phyloP scores from a whole-genome alignment of 1,140 invertebrate species.

The Polyergus mexicanus region DNA sequence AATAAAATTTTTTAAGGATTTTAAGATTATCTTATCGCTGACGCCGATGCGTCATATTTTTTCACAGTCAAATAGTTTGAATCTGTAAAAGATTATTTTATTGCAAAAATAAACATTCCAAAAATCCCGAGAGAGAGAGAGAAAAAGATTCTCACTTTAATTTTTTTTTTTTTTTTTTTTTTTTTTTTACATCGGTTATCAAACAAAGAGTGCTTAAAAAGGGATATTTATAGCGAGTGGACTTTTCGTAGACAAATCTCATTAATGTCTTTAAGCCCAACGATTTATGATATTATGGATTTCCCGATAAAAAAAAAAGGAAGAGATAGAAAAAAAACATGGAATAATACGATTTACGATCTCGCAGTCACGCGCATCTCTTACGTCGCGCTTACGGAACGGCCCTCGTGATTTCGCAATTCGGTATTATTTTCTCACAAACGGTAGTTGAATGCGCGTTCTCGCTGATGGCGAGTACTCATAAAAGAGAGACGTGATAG shows the following conservation, averaged over 20 bases:
- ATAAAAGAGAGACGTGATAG: conserved; percentile 27
- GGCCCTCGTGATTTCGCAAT: conserved; percentile 62
- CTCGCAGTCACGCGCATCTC: conserved; percentile 42
- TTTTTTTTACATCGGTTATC: background rate
- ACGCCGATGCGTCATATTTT: background rate
- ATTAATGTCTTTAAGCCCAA: background rate
- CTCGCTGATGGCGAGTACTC: conserved; percentile 10
- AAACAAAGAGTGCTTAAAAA: background rate
- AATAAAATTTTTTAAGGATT: background rate
- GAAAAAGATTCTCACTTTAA: background rate
- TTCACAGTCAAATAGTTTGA: background rate
- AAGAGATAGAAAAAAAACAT: background rate
- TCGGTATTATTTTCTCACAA: conserved; percentile 64
- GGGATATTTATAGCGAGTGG: background rate
- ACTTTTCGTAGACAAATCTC: background rate
- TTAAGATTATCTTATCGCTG: background rate
- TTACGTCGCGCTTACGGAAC: conserved; percentile 28
- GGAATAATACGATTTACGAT: conserved; percentile 21
- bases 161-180: background rate
- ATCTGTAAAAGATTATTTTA: background rate
- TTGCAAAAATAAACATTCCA: background rate
- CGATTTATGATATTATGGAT: background rate
- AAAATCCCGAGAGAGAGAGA: background rate
- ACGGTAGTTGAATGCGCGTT: conserved; percentile 29
- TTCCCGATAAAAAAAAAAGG: background rate